Conservation (phyloP, 2,797 vertebrate genomes). For the Petrocephalus schoutedeni region DNA sequence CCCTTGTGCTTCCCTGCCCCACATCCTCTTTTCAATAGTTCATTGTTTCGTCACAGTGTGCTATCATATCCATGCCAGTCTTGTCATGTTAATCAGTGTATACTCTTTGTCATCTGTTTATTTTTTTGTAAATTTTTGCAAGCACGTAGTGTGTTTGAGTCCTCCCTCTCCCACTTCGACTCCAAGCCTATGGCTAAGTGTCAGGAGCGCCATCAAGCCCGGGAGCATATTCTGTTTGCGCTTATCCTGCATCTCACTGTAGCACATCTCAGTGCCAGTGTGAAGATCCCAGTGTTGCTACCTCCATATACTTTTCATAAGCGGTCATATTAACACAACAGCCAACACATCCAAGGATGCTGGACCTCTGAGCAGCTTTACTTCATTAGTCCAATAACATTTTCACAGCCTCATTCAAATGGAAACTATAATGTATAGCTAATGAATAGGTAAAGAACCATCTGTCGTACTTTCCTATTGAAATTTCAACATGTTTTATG, state of each 20-base stretch:
- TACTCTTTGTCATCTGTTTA: background rate
- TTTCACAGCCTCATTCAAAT: background rate
- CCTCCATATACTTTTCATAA: slow-evolving; percentile 27
- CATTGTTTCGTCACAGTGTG: background rate
- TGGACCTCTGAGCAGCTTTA: background rate
- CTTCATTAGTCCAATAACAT: background rate
- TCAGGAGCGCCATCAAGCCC: background rate
- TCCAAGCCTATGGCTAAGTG: background rate
- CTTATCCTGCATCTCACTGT: background rate
- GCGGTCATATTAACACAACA: background rate
- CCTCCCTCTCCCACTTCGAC: background rate
- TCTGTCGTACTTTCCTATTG: background rate
- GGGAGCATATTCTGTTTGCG: background rate
- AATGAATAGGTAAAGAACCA: background rate
- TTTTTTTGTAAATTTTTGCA: background rate
- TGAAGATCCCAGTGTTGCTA: slow-evolving; percentile 24
- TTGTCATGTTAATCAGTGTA: background rate
- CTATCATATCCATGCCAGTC: background rate
- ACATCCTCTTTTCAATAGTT: background rate
- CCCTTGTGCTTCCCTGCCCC: slow-evolving; percentile 52
- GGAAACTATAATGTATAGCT: background rate
- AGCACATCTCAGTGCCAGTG: background rate
- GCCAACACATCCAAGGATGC: background rate
- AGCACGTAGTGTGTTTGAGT: background rate
- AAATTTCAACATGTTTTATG: background rate